Percentiles rank a stretch among this genome's conserved stretches.
These are phyloP conservation scores for Tachuris rubrigastra DNA, from an alignment of 2,113 vertebrate species.

Conservation along the genomic window DNA sequence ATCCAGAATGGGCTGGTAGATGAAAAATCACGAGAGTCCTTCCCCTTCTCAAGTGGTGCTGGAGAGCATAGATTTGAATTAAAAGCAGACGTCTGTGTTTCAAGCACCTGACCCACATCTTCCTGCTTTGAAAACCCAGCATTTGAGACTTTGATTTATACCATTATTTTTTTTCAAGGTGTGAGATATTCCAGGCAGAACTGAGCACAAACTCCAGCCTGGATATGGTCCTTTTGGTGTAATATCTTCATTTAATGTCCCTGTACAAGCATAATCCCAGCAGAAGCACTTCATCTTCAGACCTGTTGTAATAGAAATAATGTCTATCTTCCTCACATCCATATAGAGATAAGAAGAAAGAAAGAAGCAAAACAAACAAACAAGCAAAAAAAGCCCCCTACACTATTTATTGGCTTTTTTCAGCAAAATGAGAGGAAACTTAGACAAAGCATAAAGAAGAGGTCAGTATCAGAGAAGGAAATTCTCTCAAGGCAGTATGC, in stretches of 20 bases:
- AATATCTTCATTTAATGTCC: neutral
- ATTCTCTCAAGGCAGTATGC: neutral
- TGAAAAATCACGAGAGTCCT: neutral
- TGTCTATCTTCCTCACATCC: neutral
- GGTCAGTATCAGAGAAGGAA: neutral
- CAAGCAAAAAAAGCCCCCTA: neutral
- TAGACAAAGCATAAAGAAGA: neutral
- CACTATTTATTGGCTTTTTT: neutral
- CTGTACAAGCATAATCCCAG: neutral
- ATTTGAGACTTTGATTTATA: no score
- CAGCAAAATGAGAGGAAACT: neutral
- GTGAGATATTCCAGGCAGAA: neutral
- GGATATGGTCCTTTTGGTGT: fast-evolving
- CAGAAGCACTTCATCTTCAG: neutral
- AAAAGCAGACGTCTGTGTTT: neutral
- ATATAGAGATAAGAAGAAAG: neutral
- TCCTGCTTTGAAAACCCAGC: neutral
- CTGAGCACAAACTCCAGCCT: neutral
- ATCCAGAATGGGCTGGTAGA: neutral
- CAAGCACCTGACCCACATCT: neutral
- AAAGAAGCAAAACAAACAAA: neutral
- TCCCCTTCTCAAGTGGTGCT: neutral
- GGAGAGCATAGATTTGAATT: neutral
- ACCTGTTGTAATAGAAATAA: neutral
- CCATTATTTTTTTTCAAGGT: neutral